These are phyloP conservation scores for Drosophila diplacantha DNA, from an alignment of 2,888 invertebrate genomes.

Conservation along the genomic window DNA sequence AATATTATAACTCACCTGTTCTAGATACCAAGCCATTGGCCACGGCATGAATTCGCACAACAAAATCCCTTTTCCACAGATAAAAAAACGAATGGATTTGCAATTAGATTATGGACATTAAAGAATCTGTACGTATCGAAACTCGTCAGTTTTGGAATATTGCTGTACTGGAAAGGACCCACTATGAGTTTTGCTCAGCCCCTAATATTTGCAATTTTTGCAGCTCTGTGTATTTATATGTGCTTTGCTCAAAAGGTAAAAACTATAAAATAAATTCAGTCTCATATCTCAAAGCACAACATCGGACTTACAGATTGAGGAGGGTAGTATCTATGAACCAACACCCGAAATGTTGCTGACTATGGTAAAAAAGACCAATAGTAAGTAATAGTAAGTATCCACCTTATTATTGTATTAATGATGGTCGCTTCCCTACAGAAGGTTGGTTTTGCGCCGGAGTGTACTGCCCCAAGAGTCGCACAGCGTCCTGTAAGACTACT, in stretches of 20 bases:
- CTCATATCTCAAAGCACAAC: background rate
- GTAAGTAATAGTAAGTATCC: background rate
- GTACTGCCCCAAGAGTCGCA: constrained; percentile 27
- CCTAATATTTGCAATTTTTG: background rate
- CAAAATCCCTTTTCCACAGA: background rate
- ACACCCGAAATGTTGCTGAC: background rate
- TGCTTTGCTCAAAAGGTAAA: background rate
- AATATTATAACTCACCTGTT: too few relatives aligned
- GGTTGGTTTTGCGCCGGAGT: constrained; percentile 38
- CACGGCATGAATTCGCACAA: background rate
- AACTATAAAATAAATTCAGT: too few relatives aligned
- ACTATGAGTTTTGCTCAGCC: background rate
- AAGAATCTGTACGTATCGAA: background rate
- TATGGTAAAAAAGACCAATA: background rate
- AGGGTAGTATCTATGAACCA: background rate
- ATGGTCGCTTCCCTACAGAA: constrained; percentile 13
- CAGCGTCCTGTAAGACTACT: constrained; percentile 10
- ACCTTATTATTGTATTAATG: background rate
- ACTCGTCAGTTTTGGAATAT: background rate
- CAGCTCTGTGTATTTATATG: background rate
- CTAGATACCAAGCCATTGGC: background rate
- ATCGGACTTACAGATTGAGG: background rate
- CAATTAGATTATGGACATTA: background rate
- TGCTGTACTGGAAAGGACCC: background rate
- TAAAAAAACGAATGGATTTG: background rate